Evolutionary conservation across 2,888 invertebrate species (phyloP).

Genomic region (Parnassius apollo): DNA sequence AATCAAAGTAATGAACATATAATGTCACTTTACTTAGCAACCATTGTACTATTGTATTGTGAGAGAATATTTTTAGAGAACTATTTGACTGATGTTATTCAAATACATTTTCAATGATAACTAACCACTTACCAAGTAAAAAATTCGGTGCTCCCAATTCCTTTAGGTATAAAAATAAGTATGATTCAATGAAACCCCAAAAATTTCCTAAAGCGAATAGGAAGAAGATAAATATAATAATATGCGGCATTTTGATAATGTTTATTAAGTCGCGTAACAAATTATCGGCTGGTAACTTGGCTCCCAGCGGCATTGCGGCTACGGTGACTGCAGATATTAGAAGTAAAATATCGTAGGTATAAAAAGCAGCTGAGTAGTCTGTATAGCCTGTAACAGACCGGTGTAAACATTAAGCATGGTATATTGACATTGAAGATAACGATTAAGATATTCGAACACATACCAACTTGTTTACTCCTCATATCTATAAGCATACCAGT

Average conservation of each 20-base stretch:
- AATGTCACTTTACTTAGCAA: conserved; percentile 22
- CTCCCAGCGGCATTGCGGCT: conserved; percentile 88
- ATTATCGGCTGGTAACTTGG: conserved; percentile 89
- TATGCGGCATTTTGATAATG: conserved; percentile 88
- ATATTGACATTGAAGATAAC: conserved; percentile 72
- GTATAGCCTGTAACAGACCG: conserved; percentile 84
- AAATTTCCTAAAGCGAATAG: conserved; percentile 91
- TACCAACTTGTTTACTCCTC: conserved; percentile 81
- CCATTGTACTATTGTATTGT: not conserved
- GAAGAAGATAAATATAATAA: conserved; percentile 90
- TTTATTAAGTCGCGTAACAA: conserved; percentile 87
- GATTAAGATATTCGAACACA: conserved; percentile 59
- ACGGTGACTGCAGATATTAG: conserved; percentile 87
- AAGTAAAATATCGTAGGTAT: conserved; percentile 88
- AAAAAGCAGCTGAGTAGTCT: conserved; percentile 94
- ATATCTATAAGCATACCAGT: conserved; percentile 90
- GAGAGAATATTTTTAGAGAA: no score
- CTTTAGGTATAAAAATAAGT: conserved; percentile 91
- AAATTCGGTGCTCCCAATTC: conserved; percentile 92
- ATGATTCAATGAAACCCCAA: conserved; percentile 95
- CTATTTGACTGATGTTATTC: no score
- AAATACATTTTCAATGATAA: no score
- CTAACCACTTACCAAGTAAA: conserved; percentile 83
- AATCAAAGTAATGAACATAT: conserved; percentile 26
- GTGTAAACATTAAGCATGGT: conserved; percentile 52